phyloP scores from a whole-genome alignment of 2,797 vertebrate genomes.

The Decapterus maruadsi region DNA sequence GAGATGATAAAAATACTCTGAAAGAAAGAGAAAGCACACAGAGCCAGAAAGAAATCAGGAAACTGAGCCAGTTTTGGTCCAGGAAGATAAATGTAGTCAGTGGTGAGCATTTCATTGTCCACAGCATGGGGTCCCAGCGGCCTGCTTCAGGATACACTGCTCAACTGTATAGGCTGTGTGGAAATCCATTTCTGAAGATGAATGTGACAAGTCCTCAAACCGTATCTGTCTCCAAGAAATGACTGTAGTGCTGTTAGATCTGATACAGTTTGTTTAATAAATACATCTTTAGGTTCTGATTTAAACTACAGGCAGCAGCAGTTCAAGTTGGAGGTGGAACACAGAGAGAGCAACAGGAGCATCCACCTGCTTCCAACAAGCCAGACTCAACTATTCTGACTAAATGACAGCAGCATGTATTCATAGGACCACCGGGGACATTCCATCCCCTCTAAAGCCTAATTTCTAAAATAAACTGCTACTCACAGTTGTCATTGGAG shows the following conservation, averaged over 20 bases:
- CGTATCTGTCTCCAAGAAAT: too few relatives aligned
- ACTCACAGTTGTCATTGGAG: background rate
- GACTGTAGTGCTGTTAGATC: too few relatives aligned
- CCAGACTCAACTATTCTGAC: background rate
- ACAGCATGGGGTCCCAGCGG: background rate
- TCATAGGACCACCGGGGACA: background rate
- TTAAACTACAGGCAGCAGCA: too few relatives aligned
- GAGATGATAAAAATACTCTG: too few relatives aligned
- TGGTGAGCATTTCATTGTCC: background rate
- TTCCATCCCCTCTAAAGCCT: background rate
- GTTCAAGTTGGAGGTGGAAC: background rate
- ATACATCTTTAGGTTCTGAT: too few relatives aligned
- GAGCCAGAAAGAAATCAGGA: too few relatives aligned
- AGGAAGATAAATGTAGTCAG: background rate
- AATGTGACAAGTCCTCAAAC: too few relatives aligned
- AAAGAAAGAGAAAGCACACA: too few relatives aligned
- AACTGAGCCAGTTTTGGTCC: background rate
- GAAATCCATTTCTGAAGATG: background rate
- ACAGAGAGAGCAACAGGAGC: too few relatives aligned
- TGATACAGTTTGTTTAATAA: too few relatives aligned
- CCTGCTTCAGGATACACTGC: background rate
- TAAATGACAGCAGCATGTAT: background rate
- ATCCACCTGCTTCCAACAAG: background rate
- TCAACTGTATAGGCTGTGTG: background rate
- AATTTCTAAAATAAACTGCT: background rate